phyloP scores from a whole-genome alignment of 2,888 invertebrate genomes.

The Eupithecia dodoneata region DNA sequence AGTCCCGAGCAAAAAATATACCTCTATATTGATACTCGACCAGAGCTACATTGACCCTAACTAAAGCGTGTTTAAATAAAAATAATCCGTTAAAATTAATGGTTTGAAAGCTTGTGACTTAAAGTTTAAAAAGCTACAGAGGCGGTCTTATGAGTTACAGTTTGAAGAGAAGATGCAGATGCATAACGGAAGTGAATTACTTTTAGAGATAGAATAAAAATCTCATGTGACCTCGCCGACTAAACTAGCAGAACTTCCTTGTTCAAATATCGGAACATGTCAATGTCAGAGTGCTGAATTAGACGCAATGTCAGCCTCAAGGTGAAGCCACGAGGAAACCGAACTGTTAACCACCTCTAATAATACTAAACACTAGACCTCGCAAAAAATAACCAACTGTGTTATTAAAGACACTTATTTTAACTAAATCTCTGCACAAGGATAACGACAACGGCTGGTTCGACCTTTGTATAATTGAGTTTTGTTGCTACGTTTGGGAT shows the following conservation, averaged over 20 bases:
- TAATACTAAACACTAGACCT: constrained; percentile 50
- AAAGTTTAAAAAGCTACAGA: not conserved
- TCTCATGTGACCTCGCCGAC: constrained; percentile 55
- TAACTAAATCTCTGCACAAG: constrained; percentile 30
- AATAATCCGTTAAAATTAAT: not conserved
- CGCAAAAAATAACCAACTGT: constrained; percentile 42
- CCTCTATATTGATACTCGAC: constrained; percentile 53
- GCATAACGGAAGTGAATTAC: not conserved
- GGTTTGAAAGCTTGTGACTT: not conserved
- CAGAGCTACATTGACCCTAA: constrained; percentile 59
- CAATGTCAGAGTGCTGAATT: constrained; percentile 78
- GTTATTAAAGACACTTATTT: constrained; percentile 30
- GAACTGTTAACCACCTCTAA: constrained; percentile 52
- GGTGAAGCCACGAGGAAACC: constrained; percentile 69
- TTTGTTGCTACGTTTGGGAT: constrained; percentile 2
- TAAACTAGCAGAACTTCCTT: constrained; percentile 71
- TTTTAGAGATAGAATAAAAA: constrained; percentile 23
- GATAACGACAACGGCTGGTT: constrained; percentile 23
- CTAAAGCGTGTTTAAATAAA: constrained; percentile 52
- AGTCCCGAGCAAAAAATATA: constrained; percentile 58
- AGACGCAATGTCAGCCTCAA: constrained; percentile 77
- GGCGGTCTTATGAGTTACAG: not conserved
- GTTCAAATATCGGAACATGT: constrained; percentile 75
- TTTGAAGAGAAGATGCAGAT: not conserved
- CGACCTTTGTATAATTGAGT: constrained; percentile 1